Conservation (phyloP, 2,888 invertebrate genomes). For the Rhyacophila evoluta region DNA sequence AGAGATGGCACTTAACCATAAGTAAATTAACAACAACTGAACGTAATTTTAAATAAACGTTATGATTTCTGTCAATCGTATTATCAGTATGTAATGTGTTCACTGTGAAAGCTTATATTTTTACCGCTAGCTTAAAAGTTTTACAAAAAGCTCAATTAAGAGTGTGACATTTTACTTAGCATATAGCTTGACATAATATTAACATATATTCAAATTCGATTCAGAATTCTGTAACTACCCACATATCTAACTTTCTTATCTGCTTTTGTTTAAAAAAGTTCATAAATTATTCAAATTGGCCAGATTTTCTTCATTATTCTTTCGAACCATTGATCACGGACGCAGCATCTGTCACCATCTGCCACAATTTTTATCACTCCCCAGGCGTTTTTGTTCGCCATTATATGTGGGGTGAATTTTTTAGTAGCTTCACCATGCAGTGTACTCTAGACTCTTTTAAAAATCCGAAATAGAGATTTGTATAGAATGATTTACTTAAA, state of each 20-base stretch:
- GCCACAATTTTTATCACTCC: constrained; percentile 18
- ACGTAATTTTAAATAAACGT: too few species aligned
- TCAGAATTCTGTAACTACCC: too few species aligned
- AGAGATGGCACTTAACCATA: too few species aligned
- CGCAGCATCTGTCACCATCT: constrained; percentile 11
- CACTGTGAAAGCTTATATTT: too few species aligned
- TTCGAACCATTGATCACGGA: not conserved
- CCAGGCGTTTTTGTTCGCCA: not conserved
- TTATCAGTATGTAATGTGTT: too few species aligned
- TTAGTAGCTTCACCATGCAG: not conserved
- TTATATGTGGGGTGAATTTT: not conserved
- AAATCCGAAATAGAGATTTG: not conserved
- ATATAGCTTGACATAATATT: too few species aligned
- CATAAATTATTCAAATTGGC: not conserved
- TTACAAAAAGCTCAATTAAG: too few species aligned
- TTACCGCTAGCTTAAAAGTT: too few species aligned
- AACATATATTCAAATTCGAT: not conserved
- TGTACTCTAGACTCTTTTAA: not conserved
- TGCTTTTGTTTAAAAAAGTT: not conserved
- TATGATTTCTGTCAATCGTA: too few species aligned
- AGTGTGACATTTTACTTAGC: too few species aligned
- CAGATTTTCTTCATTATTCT: not conserved
- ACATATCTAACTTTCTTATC: too few species aligned
- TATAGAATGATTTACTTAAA: not conserved
- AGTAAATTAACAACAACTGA: too few species aligned